A percentile compares a stretch with the other conserved stretches of the same genome.
Conservation (phyloP, 1,140 invertebrate genomes). For the Drosophila eugracilis region DNA sequence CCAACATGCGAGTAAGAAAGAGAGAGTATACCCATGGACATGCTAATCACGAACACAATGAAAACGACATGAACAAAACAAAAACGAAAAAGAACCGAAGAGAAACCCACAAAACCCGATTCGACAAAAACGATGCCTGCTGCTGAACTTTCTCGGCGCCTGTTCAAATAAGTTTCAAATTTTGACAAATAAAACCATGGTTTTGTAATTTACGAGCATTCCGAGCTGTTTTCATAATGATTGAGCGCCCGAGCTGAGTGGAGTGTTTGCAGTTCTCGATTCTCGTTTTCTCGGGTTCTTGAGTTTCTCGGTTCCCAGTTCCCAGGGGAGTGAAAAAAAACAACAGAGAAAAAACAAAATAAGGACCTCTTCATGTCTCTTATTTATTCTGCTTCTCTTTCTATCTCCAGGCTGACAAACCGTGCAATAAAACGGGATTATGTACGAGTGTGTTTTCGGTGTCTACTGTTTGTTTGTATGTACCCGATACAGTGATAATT, state of each 20-base stretch:
- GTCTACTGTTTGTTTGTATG: constrained; percentile 40
- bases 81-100: neutral
- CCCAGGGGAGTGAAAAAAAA: constrained; percentile 11
- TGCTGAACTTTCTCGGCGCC: constrained; percentile 72
- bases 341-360: neutral
- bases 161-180: constrained; percentile 85
- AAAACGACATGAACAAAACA: constrained; percentile 17
- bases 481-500: constrained; percentile 17
- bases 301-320: constrained; percentile 13
- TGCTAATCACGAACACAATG: constrained; percentile 67
- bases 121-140: constrained; percentile 35
- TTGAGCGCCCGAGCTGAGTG: constrained; percentile 58
- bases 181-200: constrained; percentile 85
- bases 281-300: constrained; percentile 13
- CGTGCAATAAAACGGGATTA: constrained; percentile 79
- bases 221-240: constrained; percentile 62
- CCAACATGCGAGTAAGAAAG: constrained; percentile 13
- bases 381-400: constrained; percentile 23
- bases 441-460: constrained; percentile 48
- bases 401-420: constrained; percentile 31
- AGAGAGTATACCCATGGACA: constrained; percentile 28
- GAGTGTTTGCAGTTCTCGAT: constrained; percentile 35
- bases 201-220: constrained; percentile 81
- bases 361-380: constrained; percentile 31
- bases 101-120: constrained; percentile 33